Base-by-base conservation (phyloP, 2,888 invertebrate genomes). In the Orchestes rusci region DNA sequence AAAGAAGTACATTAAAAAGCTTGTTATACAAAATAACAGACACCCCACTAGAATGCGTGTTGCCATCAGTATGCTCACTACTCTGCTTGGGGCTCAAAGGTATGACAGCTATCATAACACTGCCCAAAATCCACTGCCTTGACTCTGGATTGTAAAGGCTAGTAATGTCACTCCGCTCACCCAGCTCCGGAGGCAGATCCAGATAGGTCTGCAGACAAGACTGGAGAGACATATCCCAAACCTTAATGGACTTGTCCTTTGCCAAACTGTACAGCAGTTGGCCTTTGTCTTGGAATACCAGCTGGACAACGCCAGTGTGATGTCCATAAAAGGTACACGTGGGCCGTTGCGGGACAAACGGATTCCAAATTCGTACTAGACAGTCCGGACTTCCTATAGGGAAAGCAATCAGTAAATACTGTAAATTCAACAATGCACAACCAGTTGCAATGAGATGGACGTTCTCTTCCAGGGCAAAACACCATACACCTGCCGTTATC, bases 21-120 rank as follows among this genome's bases (percentile, higher is more conserved):
- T 78, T 76, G 68, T 88, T 89, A 65, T 84, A 88, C 1, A 89
- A 71, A 4, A 84, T 73, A 20, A 75, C 76, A n/a, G 83, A 79
- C 32, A 89, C 76, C 4, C 82, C 76, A 40, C 77, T 73, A 2
- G 77, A 62, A 53, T 68, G 68, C 0, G 67, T 65, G 35, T 73
- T 77, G 4, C 86, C 85, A 67, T 86, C 85, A 1, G 84, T 82
- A 57, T 79, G 75, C 53, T 77, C 76, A 10, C 77, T 72, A 55
- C 80, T 76, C 18, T 82, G 73, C 52, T 78, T 74, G 33, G 79
- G 79, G 59, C 80, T 79, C 40, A 84, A 74, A 49, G 76, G 70
- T 8, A 86, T 51, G 5, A 76, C 65, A 1, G 78, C 80, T n/a
- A 87, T 73, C 66, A 75, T 74, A 48, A 76, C 69, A 35, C 80